Percentiles rank a stretch among this genome's conserved stretches.
Evolutionary conservation across 2,797 vertebrate genomes (phyloP).

Genomic region (Poecilia gillii): DNA sequence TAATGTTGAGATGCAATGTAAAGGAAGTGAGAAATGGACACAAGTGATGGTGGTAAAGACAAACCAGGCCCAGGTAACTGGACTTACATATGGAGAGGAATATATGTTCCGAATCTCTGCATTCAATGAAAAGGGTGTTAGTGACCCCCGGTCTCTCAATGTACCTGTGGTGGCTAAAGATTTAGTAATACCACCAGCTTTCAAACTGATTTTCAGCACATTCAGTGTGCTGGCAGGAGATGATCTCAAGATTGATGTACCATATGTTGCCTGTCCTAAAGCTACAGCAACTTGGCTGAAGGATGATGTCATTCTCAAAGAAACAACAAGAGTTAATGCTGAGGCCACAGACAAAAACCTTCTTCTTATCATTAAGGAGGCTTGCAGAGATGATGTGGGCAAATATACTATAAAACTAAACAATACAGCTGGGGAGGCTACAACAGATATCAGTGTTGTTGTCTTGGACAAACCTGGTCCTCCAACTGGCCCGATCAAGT

Average conservation of each 20-base stretch:
- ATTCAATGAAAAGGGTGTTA: slow-evolving; percentile 95
- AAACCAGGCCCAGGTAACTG: slow-evolving; percentile 88
- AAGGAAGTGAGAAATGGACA: slow-evolving; percentile 95
- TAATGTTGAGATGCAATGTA: slow-evolving; percentile 97
- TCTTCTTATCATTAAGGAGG: slow-evolving; percentile 91
- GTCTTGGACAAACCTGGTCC: slow-evolving; percentile 97
- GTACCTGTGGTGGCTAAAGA: slow-evolving; percentile 95
- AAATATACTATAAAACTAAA: slow-evolving; percentile 89
- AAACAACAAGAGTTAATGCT: slow-evolving; percentile 96
- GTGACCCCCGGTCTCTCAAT: slow-evolving; percentile 92
- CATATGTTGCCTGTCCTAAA: slow-evolving; percentile 90
- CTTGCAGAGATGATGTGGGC: slow-evolving; percentile 94
- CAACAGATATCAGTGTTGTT: slow-evolving; percentile 88
- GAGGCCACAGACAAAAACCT: slow-evolving; percentile 87
- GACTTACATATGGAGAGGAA: slow-evolving; percentile 94
- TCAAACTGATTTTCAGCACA: slow-evolving; percentile 91
- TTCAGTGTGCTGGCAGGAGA: slow-evolving; percentile 95
- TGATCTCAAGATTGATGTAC: slow-evolving; percentile 95
- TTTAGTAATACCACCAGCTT: slow-evolving; percentile 90
- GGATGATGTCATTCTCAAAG: slow-evolving; percentile 88
- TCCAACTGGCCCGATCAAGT: slow-evolving; percentile 93
- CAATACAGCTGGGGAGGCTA: slow-evolving; percentile 90
- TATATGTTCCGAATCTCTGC: slow-evolving; percentile 96
- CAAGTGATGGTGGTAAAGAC: slow-evolving; percentile 93
- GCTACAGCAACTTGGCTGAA: slow-evolving; percentile 91